Base-by-base conservation (phyloP, 2,888 invertebrate species). In the Chloroclysta siterata region DNA sequence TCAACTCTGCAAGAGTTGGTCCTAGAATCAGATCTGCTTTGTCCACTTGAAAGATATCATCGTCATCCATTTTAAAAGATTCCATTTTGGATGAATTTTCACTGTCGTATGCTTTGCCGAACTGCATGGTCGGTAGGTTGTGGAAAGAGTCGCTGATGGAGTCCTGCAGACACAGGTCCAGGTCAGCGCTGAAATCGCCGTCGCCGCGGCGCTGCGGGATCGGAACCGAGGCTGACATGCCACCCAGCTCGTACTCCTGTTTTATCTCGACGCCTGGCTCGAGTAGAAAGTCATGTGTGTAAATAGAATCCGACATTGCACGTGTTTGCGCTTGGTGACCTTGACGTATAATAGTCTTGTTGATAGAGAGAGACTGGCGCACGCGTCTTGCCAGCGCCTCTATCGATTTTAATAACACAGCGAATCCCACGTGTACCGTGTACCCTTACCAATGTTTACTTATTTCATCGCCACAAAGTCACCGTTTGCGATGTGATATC, bases 1-100 rank as follows among this genome's bases (percentile, higher is more conserved):
- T 97, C 56, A 98, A 87, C 82, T 98, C 97, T 0, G 97, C 97
- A 60, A 98, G 93, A 68, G 97, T 97, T 0, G 97, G 96, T 4
- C 96, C 95, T 85, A 97, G 95, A 75, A 97, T 96, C 68, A 97
- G 93, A 88, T 97, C 97, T 44, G 96, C 95, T 88, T 97, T 97
- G 84, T 98, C 97, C 59, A 97, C 97, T 94, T 97, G 93, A 83
- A 97, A 97, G 76, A 97, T 97, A 81, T 97, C 97, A 81, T 97
- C 97, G 78, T 97, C 97, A 78, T 97, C 97, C 95, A 97, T 96
- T 84, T 95, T 95, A 76, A 96, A 95, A 11, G 95, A 92, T 75
- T 96, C 96, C 54, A 89, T 85, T 85, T 94, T 94, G 17, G 85
- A 81, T 53, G 81, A 83, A 73, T 72, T 89, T 73, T 84, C 94